A percentile compares a stretch with the other conserved stretches of the same genome.
These are phyloP conservation scores for Myotis davidii DNA, from an alignment of 2,113 vertebrate genomes.

Conservation along the genomic window DNA sequence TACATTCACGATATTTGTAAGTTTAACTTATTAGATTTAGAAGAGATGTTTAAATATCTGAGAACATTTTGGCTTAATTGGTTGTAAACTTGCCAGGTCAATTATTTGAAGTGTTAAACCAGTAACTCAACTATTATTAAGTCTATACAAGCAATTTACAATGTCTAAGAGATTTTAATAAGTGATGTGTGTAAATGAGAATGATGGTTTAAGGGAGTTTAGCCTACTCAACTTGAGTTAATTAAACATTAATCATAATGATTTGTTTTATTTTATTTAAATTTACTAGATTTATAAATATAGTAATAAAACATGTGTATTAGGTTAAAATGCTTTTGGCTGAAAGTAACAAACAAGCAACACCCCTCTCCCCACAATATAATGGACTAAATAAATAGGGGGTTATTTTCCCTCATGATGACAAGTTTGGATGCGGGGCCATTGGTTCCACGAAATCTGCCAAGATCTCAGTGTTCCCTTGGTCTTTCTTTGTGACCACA, in stretches of 20 bases:
- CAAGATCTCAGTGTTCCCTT: background rate
- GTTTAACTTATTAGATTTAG: background rate
- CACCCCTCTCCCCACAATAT: fast-evolving
- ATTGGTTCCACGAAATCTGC: background rate
- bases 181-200: background rate
- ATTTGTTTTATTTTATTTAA: conserved; percentile 45
- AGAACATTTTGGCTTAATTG: background rate
- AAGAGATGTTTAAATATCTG: background rate
- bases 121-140: background rate
- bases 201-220: background rate
- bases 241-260: background rate
- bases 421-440: background rate
- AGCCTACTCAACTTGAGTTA: conserved; percentile 1
- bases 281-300: background rate
- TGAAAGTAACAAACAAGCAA: conserved; percentile 4
- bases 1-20: background rate
- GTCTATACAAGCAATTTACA: background rate
- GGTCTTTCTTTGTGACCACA: background rate
- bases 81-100: background rate
- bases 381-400: background rate
- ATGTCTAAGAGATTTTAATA: conserved; percentile 5
- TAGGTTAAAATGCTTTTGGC: background rate
- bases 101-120: conserved; percentile 23
- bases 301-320: background rate
- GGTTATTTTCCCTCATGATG: background rate